phyloP scores from a whole-genome alignment of 2,113 vertebrate genomes.

The Erpornis zantholeuca region DNA sequence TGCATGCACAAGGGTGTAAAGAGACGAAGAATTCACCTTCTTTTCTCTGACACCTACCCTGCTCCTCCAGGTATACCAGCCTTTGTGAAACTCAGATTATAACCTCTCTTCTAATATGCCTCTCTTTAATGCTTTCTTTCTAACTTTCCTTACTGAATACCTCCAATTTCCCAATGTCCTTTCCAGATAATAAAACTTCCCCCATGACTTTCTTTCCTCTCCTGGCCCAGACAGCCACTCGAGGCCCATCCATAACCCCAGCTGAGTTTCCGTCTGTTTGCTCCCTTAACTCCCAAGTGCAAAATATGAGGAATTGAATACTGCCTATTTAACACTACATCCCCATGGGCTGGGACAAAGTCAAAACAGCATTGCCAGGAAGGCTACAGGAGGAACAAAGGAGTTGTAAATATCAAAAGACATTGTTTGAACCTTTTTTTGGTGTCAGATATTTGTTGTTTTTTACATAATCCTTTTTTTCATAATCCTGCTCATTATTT shows the following conservation, averaged over 20 bases:
- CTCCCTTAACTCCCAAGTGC: background rate
- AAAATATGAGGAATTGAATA: background rate
- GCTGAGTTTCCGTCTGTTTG: background rate
- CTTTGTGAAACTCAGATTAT: background rate
- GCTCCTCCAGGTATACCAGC: background rate
- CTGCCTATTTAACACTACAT: background rate
- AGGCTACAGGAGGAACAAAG: background rate
- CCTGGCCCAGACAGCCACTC: background rate
- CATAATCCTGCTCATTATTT: background rate
- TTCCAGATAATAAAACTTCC: background rate
- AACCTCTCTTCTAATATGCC: background rate
- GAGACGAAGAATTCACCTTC: background rate
- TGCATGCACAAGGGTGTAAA: background rate
- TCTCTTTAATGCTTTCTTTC: background rate
- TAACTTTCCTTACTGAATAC: background rate
- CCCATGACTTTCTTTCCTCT: background rate
- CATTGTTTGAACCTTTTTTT: background rate
- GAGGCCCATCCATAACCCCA: rapidly evolving
- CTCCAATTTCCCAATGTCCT: background rate
- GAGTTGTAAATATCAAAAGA: background rate
- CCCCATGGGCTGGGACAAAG: background rate
- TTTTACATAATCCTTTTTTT: background rate
- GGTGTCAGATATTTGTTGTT: background rate
- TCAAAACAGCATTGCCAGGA: background rate
- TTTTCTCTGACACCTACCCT: background rate